phyloP scores from a whole-genome alignment of 2,888 invertebrate species.

The Patella pellucida region DNA sequence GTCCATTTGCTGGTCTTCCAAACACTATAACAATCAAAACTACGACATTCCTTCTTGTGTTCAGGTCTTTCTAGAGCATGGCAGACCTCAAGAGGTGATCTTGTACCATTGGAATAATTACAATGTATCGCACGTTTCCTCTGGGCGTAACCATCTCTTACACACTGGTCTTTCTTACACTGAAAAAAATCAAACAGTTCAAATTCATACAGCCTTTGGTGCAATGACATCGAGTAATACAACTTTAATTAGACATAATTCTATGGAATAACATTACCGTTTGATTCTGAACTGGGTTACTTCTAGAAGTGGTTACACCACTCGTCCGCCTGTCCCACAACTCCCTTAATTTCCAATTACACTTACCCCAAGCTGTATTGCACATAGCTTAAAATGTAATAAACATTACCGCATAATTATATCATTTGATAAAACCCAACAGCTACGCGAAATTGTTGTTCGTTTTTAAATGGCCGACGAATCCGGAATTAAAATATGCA shows the following conservation, averaged over 20 bases:
- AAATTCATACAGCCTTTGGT: neutral
- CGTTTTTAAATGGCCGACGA: no score
- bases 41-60: slow-evolving; percentile 42
- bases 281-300: neutral
- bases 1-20: slow-evolving; percentile 55
- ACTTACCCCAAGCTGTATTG: no score
- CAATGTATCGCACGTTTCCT: slow-evolving; percentile 46
- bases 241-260: neutral
- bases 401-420: no score
- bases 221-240: neutral
- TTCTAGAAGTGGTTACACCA: no score
- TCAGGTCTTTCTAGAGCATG: slow-evolving; percentile 32
- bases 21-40: slow-evolving; percentile 42
- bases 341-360: no score
- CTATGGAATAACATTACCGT: neutral
- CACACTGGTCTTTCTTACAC: slow-evolving; percentile 47
- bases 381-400: no score
- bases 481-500: no score
- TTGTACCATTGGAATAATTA: slow-evolving; percentile 39
- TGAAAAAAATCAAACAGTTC: slow-evolving; percentile 22
- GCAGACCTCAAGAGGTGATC: slow-evolving; percentile 35
- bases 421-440: no score
- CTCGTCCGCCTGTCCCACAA: no score
- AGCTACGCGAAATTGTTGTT: no score
- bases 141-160: slow-evolving; percentile 43